These are phyloP conservation scores for Limenitis camilla DNA, from an alignment of 2,888 invertebrate genomes.

Conservation along the genomic window DNA sequence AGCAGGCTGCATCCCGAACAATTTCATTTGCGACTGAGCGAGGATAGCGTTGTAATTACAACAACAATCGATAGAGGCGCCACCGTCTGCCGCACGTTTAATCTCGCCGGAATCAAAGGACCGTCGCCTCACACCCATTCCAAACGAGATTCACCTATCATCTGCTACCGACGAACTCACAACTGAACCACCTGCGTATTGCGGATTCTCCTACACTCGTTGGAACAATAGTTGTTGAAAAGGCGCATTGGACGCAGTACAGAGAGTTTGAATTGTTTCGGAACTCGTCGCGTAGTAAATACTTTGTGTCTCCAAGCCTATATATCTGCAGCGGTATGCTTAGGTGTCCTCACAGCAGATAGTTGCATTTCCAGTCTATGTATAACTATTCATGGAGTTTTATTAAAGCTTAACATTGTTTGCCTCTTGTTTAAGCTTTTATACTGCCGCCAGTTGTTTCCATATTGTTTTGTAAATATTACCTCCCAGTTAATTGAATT, in stretches of 20 bases:
- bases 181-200: constrained; percentile 32
- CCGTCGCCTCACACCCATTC: constrained; percentile 67
- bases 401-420: constrained; percentile 60
- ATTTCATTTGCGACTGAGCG: constrained; percentile 75
- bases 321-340: constrained; percentile 63
- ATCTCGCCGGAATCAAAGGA: constrained; percentile 73
- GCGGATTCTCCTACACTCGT: constrained; percentile 18
- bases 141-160: constrained; percentile 44
- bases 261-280: constrained; percentile 34
- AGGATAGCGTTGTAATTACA: constrained; percentile 74
- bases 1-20: constrained; percentile 71
- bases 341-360: constrained; percentile 63
- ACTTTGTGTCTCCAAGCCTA: constrained; percentile 67
- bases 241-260: constrained; percentile 35
- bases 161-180: constrained; percentile 31
- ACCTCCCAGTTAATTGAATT: constrained; percentile 29
- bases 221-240: neutral
- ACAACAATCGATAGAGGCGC: constrained; percentile 76
- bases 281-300: constrained; percentile 45
- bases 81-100: constrained; percentile 75
- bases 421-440: constrained; percentile 38
- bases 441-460: constrained; percentile 32
- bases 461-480: constrained; percentile 35
- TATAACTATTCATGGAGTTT: constrained; percentile 58
- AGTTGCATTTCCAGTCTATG: constrained; percentile 66